Conservation (phyloP, 2,888 invertebrate genomes). For the Microplitis manilae region DNA sequence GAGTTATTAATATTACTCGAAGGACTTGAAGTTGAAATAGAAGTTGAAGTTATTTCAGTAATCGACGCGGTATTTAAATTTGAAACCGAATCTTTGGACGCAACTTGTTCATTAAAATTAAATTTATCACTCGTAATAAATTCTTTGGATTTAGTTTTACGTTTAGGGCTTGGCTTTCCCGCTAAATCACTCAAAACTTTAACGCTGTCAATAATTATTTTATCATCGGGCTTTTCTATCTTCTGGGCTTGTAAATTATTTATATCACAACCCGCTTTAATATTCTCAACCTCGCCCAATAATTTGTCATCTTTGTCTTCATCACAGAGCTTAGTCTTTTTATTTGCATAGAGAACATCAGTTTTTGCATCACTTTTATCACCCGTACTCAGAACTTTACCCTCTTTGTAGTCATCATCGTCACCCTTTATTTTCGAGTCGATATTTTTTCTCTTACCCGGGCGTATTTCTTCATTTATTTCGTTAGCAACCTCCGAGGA, state of each 20-base stretch:
- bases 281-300: slow-evolving; percentile 7
- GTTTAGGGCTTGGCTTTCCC: neutral
- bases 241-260: neutral
- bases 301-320: slow-evolving; percentile 35
- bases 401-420: neutral
- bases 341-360: slow-evolving; percentile 35
- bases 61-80: neutral
- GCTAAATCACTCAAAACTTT: neutral
- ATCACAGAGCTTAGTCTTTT: slow-evolving; percentile 44
- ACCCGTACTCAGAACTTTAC: neutral
- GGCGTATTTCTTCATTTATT: slow-evolving; percentile 39
- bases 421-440: slow-evolving; percentile 48
- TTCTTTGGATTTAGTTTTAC: neutral
- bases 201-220: neutral
- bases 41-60: neutral
- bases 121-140: neutral
- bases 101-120: neutral
- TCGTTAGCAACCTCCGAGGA: slow-evolving; percentile 26
- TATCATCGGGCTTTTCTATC: neutral
- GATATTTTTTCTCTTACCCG: slow-evolving; percentile 54
- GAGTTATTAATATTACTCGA: neutral
- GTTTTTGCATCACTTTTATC: slow-evolving; percentile 26
- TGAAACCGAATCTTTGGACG: neutral
- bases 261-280: neutral
- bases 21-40: neutral